These are phyloP conservation scores for Coilia nasus DNA, from an alignment of 2,797 vertebrate species.

Conservation along the genomic window DNA sequence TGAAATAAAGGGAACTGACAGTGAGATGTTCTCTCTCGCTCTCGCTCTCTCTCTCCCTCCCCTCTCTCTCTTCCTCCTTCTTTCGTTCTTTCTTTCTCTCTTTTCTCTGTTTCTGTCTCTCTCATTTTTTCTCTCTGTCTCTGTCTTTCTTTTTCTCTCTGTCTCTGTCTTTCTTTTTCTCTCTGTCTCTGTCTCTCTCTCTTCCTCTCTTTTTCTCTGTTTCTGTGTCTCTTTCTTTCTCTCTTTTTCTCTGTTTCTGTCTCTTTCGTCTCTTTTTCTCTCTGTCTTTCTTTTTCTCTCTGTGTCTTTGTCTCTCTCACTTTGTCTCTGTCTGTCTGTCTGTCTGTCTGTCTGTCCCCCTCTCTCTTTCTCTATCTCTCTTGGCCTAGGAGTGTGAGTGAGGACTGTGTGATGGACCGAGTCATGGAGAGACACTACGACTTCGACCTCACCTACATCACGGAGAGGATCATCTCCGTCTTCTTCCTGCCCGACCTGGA, in stretches of 20 bases:
- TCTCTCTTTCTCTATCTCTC: slow-evolving; percentile 21
- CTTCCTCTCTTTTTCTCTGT: neutral
- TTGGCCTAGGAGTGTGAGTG: slow-evolving; percentile 78
- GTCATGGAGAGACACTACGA: slow-evolving; percentile 88
- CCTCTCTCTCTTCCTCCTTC: neutral
- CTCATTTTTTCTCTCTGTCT: slow-evolving; percentile 38
- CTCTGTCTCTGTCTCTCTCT: neutral
- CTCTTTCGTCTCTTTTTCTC: neutral
- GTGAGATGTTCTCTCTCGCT: neutral
- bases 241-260: neutral
- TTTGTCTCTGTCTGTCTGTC: slow-evolving; percentile 1
- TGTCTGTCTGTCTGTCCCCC: neutral
- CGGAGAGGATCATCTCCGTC: slow-evolving; percentile 90
- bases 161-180: neutral
- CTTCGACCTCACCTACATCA: slow-evolving; percentile 93
- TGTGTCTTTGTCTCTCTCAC: too few species aligned
- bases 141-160: neutral
- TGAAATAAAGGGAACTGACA: neutral
- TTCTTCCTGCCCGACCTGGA: slow-evolving; percentile 85
- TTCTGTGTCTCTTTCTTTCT: neutral
- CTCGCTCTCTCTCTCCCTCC: neutral
- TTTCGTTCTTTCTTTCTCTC: neutral
- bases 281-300: neutral
- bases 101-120: neutral
- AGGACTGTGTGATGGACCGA: slow-evolving; percentile 84